These are phyloP conservation scores for Drosophila santomea DNA, from an alignment of 1,140 invertebrate genomes.

Conservation along the genomic window DNA sequence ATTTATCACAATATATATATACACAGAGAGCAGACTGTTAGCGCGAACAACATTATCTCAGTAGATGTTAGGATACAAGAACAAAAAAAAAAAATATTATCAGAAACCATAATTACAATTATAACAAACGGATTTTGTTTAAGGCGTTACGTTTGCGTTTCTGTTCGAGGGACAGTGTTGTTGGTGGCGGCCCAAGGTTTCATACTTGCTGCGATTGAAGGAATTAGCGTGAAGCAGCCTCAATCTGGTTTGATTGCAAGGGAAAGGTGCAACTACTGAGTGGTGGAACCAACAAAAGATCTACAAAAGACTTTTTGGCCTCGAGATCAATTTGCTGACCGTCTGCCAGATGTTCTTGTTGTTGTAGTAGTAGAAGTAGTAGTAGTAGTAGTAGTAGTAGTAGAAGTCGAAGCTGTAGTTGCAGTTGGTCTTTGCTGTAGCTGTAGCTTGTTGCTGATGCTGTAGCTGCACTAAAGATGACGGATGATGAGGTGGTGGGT, in stretches of 20 bases:
- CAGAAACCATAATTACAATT: conserved; percentile 41
- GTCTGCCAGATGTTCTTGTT: conserved; percentile 19
- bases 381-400: conserved; percentile 13
- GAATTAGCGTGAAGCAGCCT: conserved; percentile 42
- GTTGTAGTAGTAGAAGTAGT: conserved; percentile 10
- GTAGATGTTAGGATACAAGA: conserved; percentile 35
- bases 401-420: conserved; percentile 23
- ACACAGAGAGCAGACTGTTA: conserved; percentile 37
- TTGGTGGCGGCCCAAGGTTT: conserved; percentile 34
- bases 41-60: conserved; percentile 47
- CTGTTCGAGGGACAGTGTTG: conserved; percentile 2
- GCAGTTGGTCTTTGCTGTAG: conserved; percentile 31
- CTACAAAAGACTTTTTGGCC: neutral
- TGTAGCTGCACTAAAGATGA: conserved; percentile 54
- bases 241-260: conserved; percentile 38
- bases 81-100: conserved; percentile 35
- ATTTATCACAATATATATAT: conserved; percentile 13
- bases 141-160: conserved; percentile 12
- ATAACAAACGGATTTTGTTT: conserved; percentile 35
- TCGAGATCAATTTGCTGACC: conserved; percentile 12
- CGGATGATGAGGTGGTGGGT: conserved; percentile 54
- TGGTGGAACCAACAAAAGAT: conserved; percentile 16
- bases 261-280: conserved; percentile 35
- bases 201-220: conserved; percentile 55
- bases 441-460: conserved; percentile 43